Base-by-base conservation (phyloP, 2,888 invertebrate species). In the Diachrysia chrysitis region DNA sequence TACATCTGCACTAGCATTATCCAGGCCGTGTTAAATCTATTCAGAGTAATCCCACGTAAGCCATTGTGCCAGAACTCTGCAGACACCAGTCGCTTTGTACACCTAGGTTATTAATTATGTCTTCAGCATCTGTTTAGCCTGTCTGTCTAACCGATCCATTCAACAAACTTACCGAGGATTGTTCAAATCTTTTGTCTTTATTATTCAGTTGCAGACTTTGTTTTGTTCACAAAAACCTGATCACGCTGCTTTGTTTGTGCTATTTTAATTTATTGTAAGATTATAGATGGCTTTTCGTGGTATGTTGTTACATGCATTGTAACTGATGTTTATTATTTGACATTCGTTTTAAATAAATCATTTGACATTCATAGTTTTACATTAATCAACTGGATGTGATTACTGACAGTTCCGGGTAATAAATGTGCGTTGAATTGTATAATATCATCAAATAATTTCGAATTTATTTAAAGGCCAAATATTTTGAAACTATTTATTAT, bases 71-170 rank as follows among this genome's bases (percentile, higher is more conserved):
- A 65, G 56, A 66, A 62, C 67, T 73, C 66, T 56, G 42, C 80
- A 82, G 78, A 69, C 83, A 72, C 80, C n/a, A 59, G 74, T 67
- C 79, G 76, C 82, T 84, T 84, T 84, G 82, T 83, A 71, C 74
- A 83, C 81, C 83, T 82, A 77, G 75, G 79, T 83, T 81, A 84
- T 84, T 84, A 84, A 84, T 84, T 83, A 81, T 77, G 78, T 83
- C 73, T 64, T 75, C 69, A 56, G 73, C 83, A 74, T 70, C 83
- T 78, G 80, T 75, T 82, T 79, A 81, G 78, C 62, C 71, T 69
- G 79, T 61, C 72, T 73, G 70, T 69, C 78, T 69, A 19, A 56
- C 60, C 62, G 62, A 69, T 67, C 78, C 58, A 72, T 78, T 83
- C 76, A 68, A 69, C 55, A 46, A 81, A 81, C 81, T 74, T 73